phyloP scores from a whole-genome alignment of 2,797 vertebrate genomes.

The Mycteria americana region DNA sequence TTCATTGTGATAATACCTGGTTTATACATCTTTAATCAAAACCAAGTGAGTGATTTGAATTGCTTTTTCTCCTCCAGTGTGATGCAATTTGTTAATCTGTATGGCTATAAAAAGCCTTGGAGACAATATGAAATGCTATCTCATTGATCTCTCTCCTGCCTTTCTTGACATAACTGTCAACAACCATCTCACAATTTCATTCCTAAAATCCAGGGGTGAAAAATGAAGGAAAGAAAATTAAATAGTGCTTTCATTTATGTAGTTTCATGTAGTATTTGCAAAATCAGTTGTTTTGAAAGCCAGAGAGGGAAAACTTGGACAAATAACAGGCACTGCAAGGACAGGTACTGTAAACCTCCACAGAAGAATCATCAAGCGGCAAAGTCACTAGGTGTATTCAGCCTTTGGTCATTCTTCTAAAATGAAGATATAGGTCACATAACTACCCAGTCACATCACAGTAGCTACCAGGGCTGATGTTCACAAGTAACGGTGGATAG shows the following conservation, averaged over 20 bases:
- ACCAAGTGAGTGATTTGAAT: neutral
- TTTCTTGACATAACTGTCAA: neutral
- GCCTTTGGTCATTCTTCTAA: neutral
- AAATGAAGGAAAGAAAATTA: neutral
- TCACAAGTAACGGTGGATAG: neutral
- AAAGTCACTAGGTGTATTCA: neutral
- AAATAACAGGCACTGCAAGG: neutral
- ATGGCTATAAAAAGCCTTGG: neutral
- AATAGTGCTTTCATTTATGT: neutral
- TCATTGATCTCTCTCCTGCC: neutral
- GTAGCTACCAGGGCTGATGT: neutral
- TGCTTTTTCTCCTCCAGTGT: slow-evolving; percentile 3
- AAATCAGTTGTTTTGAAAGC: neutral
- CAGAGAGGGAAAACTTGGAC: neutral
- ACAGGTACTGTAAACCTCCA: neutral
- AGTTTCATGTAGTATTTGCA: neutral
- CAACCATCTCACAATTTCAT: neutral
- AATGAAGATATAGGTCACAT: neutral
- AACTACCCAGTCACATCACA: neutral
- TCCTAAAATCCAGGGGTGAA: slow-evolving; percentile 27
- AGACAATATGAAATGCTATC: neutral
- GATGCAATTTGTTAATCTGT: slow-evolving; percentile 24
- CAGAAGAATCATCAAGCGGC: neutral
- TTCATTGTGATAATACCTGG: slow-evolving; percentile 40
- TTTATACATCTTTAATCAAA: slow-evolving; percentile 48